phyloP scores from a whole-genome alignment of 2,888 invertebrate genomes.

The Adelognathus sp. region DNA sequence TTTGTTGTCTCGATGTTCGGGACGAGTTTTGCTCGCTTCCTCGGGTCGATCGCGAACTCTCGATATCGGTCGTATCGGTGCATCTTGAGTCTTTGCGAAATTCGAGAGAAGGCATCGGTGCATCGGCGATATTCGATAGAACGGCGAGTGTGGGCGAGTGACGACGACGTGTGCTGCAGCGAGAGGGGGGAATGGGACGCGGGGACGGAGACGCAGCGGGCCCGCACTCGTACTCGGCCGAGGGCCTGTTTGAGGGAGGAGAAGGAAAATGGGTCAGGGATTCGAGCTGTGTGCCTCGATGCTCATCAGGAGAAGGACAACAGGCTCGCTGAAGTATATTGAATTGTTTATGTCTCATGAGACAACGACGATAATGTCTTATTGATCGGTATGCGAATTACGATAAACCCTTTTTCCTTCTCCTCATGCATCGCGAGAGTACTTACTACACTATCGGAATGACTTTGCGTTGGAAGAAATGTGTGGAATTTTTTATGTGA shows the following conservation, averaged over 20 bases:
- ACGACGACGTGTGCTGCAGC: constrained; percentile 3
- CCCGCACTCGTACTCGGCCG: constrained; percentile 63
- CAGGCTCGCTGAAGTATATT: not conserved
- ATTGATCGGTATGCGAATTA: not conserved
- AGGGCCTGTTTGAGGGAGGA: constrained; percentile 65
- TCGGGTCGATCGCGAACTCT: not conserved
- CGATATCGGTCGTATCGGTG: not conserved
- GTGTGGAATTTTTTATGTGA: not conserved
- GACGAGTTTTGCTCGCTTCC: constrained; percentile 46
- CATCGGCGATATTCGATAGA: constrained; percentile 33
- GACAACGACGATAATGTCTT: not conserved
- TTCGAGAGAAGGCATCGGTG: not conserved
- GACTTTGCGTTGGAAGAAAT: not conserved
- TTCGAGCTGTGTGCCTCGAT: constrained; percentile 55
- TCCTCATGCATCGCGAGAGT: constrained; percentile 69
- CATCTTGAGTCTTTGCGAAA: constrained; percentile 22
- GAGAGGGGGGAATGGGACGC: constrained; percentile 29
- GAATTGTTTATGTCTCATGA: not conserved
- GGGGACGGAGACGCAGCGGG: constrained; percentile 56
- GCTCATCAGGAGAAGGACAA: constrained; percentile 71
- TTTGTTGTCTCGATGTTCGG: constrained; percentile 15
- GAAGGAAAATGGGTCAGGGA: constrained; percentile 71
- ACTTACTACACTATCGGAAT: not conserved
- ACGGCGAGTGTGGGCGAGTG: constrained; percentile 18
- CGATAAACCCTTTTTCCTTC: constrained; percentile 69